Evolutionary conservation across 2,797 vertebrate genomes (phyloP).

Genomic region (Macrochelys suwanniensis): DNA sequence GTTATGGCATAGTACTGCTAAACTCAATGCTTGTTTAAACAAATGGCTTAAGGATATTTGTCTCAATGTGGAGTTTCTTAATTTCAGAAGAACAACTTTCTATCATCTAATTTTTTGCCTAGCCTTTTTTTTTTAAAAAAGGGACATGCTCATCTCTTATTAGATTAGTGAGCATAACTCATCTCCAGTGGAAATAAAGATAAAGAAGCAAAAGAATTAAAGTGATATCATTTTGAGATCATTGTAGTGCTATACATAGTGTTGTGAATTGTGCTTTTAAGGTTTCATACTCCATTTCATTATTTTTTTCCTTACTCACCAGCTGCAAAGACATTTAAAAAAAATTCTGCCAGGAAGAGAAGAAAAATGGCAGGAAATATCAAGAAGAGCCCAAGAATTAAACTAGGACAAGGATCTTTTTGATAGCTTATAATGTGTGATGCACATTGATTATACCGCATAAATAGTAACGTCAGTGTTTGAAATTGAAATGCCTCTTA

Average conservation of each 20-base stretch:
- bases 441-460: background rate
- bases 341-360: background rate
- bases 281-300: background rate
- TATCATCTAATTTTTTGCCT: slow-evolving; percentile 37
- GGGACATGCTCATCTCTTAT: slow-evolving; percentile 33
- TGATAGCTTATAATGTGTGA: background rate
- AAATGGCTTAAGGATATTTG: slow-evolving; percentile 77
- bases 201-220: slow-evolving; percentile 14
- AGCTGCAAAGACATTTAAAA: background rate
- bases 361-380: background rate
- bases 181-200: background rate
- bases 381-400: background rate
- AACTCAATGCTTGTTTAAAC: slow-evolving; percentile 79
- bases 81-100: slow-evolving; percentile 66
- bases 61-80: slow-evolving; percentile 75
- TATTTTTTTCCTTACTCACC: background rate
- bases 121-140: slow-evolving; percentile 37
- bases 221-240: background rate
- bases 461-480: background rate
- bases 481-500: background rate
- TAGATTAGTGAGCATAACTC: slow-evolving; percentile 22
- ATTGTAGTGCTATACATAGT: background rate
- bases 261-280: background rate
- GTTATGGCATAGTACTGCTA: slow-evolving; percentile 72
- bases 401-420: background rate